Percentiles rank a stretch among this genome's conserved stretches.
Evolutionary conservation across 2,797 vertebrate species (phyloP).

Genomic region (Epinephelus coioides): DNA sequence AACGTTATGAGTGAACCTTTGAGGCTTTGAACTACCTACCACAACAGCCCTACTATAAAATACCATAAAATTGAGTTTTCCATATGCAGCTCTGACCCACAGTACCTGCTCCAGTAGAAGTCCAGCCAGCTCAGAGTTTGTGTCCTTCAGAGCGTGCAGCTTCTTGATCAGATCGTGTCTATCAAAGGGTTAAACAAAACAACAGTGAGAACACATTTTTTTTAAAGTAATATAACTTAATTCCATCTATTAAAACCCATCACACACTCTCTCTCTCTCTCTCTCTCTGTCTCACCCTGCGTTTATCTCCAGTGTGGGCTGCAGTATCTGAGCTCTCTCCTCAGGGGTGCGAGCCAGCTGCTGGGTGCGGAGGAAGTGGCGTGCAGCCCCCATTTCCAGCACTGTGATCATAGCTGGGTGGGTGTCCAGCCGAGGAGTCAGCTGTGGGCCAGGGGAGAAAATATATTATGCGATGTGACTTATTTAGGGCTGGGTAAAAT

Average conservation of each 20-base stretch:
- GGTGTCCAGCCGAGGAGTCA: conserved; percentile 93
- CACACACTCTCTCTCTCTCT: not conserved
- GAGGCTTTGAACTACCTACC: too few species aligned
- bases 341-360: conserved; percentile 93
- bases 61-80: not conserved
- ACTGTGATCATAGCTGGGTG: conserved; percentile 99
- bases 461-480: not conserved
- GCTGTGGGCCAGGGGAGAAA: conserved; percentile 73
- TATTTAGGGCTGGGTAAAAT: not conserved
- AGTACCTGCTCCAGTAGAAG: conserved; percentile 94
- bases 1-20: too few species aligned
- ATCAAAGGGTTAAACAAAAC: not conserved
- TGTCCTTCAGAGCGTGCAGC: conserved; percentile 87
- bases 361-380: conserved; percentile 97
- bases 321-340: conserved; percentile 94
- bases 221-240: not conserved
- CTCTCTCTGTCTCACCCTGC: conserved; percentile 84
- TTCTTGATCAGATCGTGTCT: conserved; percentile 96
- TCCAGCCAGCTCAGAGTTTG: conserved; percentile 90
- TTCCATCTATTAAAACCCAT: not conserved
- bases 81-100: not conserved
- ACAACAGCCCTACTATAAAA: too few species aligned
- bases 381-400: conserved; percentile 97
- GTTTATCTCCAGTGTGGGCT: conserved; percentile 98
- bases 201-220: not conserved